A percentile compares a stretch with the other conserved stretches of the same genome.
phyloP scores from a whole-genome alignment of 2,113 vertebrate species.

The Rhea americana region DNA sequence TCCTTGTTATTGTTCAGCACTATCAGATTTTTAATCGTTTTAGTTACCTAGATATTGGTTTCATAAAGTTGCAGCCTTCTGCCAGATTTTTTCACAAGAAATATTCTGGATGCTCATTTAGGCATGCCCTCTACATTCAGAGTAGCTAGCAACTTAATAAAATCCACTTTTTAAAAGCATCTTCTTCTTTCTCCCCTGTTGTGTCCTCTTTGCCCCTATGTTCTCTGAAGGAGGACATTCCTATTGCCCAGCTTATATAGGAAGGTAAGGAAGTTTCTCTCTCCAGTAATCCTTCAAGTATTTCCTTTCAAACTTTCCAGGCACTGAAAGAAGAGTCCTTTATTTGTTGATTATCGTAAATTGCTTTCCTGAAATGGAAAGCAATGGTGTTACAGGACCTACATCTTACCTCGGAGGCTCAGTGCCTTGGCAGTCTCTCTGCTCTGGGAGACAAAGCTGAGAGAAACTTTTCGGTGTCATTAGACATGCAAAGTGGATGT shows the following conservation, averaged over 20 bases:
- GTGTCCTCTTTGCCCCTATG: background rate
- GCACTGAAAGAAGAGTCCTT: conserved; percentile 6
- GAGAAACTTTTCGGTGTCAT: conserved; percentile 15
- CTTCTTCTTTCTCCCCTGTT: background rate
- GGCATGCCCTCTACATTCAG: background rate
- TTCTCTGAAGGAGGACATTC: conserved; percentile 25
- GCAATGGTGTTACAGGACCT: background rate
- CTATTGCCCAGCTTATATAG: background rate
- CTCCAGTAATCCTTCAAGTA: conserved; percentile 40
- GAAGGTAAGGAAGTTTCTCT: conserved; percentile 27
- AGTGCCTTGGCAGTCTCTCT: background rate
- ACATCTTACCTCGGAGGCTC: background rate
- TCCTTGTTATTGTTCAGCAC: background rate
- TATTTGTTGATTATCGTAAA: conserved; percentile 9
- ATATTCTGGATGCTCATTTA: background rate
- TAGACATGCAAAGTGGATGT: conserved; percentile 19
- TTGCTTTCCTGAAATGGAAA: background rate
- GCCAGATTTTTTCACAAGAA: background rate
- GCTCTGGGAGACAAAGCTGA: background rate
- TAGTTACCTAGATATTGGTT: background rate
- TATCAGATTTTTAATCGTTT: background rate
- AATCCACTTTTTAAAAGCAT: background rate
- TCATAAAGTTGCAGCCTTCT: conserved; percentile 7
- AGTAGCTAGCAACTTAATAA: background rate
- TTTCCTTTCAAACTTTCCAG: conserved; percentile 20